These are phyloP conservation scores for Apogon hyalosoma DNA, from an alignment of 2,797 vertebrate species.

Conservation along the genomic window DNA sequence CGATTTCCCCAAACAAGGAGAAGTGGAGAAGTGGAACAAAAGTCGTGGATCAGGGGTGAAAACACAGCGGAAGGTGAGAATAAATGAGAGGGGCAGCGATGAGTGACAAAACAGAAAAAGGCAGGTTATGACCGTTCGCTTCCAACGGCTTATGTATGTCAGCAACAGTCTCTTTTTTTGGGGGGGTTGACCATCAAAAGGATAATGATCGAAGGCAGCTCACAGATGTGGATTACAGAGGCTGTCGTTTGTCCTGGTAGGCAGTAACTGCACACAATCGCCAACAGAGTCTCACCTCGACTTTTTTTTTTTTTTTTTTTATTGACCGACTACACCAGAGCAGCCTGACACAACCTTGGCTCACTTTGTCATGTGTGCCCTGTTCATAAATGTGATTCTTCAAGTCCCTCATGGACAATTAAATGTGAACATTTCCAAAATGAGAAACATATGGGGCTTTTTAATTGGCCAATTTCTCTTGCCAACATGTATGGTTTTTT, in stretches of 20 bases:
- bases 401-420: constrained; percentile 80
- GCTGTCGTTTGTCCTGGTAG: constrained; percentile 7
- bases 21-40: constrained; percentile 56
- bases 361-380: constrained; percentile 46
- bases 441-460: constrained; percentile 85
- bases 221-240: background rate
- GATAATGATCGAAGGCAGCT: constrained; percentile 34
- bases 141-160: constrained; percentile 22
- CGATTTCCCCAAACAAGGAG: constrained; percentile 74
- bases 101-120: constrained; percentile 38
- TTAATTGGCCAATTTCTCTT: constrained; percentile 88
- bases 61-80: constrained; percentile 40
- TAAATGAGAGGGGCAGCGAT: constrained; percentile 43
- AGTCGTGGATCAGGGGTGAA: constrained; percentile 40
- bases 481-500: constrained; percentile 74
- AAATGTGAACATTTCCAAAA: constrained; percentile 84
- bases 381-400: constrained; percentile 62
- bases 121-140: constrained; percentile 48
- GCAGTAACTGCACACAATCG: background rate
- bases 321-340: constrained; percentile 11
- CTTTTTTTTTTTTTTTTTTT: constrained; percentile 41
- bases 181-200: constrained; percentile 19
- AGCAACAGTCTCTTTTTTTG: constrained; percentile 8
- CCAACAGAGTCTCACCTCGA: constrained; percentile 2
- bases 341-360: constrained; percentile 16